Evolutionary conservation across 2,888 invertebrate species (phyloP).

Genomic region (Syrphus vitripennis): DNA sequence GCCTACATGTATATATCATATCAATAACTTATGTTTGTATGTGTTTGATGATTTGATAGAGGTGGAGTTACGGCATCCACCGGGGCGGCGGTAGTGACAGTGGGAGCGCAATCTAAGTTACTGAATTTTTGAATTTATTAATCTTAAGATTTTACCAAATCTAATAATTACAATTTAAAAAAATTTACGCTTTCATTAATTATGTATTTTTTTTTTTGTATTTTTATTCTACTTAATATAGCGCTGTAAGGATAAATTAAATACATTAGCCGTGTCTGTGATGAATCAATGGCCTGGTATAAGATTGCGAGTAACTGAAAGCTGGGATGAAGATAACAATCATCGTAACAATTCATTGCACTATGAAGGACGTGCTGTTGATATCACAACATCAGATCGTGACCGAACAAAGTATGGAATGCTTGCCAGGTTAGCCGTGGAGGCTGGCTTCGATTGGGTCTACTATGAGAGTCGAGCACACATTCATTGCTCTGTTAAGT

Average conservation of each 20-base stretch:
- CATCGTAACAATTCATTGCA: constrained; percentile 90
- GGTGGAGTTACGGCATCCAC: constrained; percentile 53
- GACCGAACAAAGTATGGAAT: constrained; percentile 97
- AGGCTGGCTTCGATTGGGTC: constrained; percentile 99
- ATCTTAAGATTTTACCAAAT: constrained; percentile 1
- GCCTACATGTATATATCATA: constrained; percentile 50
- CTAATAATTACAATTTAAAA: background rate
- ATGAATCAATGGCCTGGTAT: constrained; percentile 99
- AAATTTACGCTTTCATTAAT: background rate
- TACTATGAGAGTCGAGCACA: constrained; percentile 97
- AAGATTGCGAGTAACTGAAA: constrained; percentile 94
- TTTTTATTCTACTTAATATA: constrained; percentile 83
- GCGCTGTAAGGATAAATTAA: constrained; percentile 97
- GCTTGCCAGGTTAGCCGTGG: constrained; percentile 96
- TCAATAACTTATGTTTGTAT: constrained; percentile 8
- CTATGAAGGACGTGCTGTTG: constrained; percentile 98
- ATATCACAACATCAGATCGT: constrained; percentile 96
- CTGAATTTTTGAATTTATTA: constrained; percentile 33
- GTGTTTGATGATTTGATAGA: constrained; percentile 25
- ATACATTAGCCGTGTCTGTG: constrained; percentile 96
- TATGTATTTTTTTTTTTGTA: constrained; percentile 16
- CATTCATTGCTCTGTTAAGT: constrained; percentile 98
- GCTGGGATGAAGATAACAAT: constrained; percentile 95
- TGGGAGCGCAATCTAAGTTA: constrained; percentile 6
- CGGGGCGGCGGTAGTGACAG: background rate